Conservation (phyloP, 2,888 invertebrate species). For the Acheta domesticus region DNA sequence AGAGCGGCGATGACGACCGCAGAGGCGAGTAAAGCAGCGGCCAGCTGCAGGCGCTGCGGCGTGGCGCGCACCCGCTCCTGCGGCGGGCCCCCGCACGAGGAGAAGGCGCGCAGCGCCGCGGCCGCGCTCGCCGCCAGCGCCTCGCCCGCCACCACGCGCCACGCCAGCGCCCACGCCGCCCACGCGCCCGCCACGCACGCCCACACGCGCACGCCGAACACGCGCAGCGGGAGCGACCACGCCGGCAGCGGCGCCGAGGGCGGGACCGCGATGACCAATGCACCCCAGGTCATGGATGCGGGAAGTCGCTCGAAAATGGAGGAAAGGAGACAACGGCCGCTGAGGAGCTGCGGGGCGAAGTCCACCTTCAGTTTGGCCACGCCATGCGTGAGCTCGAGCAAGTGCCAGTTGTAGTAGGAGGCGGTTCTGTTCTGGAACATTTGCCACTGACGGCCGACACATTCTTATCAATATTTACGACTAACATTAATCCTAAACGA, state of each 20-base stretch:
- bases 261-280: not conserved
- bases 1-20: not conserved
- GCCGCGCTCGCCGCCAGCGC: not conserved
- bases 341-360: not conserved
- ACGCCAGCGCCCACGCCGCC: not conserved
- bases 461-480: too few relatives aligned
- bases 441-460: too few relatives aligned
- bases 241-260: not conserved
- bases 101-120: not conserved
- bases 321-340: not conserved
- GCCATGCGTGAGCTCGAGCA: not conserved
- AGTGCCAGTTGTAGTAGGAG: too few relatives aligned
- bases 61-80: not conserved
- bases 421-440: too few relatives aligned
- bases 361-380: not conserved
- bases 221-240: not conserved
- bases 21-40: not conserved
- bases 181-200: not conserved
- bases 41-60: slow-evolving; percentile 9
- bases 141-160: not conserved
- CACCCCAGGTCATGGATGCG: not conserved
- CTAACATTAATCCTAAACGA: too few relatives aligned
- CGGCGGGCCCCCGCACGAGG: not conserved
- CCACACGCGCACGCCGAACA: not conserved
- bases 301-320: not conserved